phyloP scores from a whole-genome alignment of 2,113 vertebrate genomes.

The Tinamus guttatus region DNA sequence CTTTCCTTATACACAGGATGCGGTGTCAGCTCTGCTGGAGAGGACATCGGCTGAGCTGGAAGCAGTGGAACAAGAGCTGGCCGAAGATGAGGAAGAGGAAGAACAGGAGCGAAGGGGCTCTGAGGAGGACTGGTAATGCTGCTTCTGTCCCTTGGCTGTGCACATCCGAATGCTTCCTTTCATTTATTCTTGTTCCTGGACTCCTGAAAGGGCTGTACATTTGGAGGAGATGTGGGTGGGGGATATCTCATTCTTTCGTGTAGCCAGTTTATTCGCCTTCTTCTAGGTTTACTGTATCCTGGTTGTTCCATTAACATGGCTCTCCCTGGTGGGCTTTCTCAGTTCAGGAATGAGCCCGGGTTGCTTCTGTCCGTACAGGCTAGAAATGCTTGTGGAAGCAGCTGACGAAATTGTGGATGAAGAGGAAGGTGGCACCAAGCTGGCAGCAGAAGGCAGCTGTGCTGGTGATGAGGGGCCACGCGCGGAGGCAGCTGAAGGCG shows the following conservation, averaged over 20 bases:
- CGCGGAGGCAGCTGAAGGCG: neutral
- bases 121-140: conserved; percentile 79
- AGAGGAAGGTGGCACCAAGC: conserved; percentile 35
- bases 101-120: conserved; percentile 55
- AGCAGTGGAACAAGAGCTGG: conserved; percentile 84
- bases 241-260: neutral
- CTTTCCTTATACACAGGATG: conserved; percentile 74
- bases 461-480: neutral
- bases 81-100: conserved; percentile 74
- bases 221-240: neutral
- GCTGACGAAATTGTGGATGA: conserved; percentile 57
- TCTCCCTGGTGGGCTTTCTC: neutral
- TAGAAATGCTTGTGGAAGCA: conserved; percentile 73
- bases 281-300: neutral
- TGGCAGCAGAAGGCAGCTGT: neutral
- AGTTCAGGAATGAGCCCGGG: neutral
- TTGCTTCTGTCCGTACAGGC: conserved; percentile 63
- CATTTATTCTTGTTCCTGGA: neutral
- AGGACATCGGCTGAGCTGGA: conserved; percentile 85
- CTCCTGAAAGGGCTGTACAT: neutral
- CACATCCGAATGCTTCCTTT: neutral
- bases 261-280: neutral
- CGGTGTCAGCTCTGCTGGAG: conserved; percentile 84
- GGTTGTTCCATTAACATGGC: neutral
- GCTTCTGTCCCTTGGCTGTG: neutral